phyloP scores from a whole-genome alignment of 1,140 invertebrate genomes.

The Pseudomyrmex sp. region DNA sequence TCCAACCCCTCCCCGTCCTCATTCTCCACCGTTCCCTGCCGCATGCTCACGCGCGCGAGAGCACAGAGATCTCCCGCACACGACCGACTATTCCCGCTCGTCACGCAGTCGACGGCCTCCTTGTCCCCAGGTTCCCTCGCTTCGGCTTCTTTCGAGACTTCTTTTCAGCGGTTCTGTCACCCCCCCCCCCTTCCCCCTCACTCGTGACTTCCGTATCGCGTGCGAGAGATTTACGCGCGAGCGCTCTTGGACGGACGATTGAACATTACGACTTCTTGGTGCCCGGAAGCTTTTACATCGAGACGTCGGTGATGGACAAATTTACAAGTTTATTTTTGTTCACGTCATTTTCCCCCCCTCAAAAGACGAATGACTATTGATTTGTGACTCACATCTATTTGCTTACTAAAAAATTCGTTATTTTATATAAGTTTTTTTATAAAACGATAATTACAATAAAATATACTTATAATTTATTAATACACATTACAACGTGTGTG shows the following conservation, averaged over 20 bases:
- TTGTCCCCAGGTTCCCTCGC: slow-evolving; percentile 19
- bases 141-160: slow-evolving; percentile 48
- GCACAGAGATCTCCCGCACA: slow-evolving; percentile 44
- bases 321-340: slow-evolving; percentile 20
- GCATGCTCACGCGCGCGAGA: slow-evolving; percentile 51
- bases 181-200: neutral
- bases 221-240: slow-evolving; percentile 54
- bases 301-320: slow-evolving; percentile 38
- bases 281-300: slow-evolving; percentile 52
- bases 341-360: neutral
- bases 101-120: slow-evolving; percentile 55
- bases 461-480: neutral
- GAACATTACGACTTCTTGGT: slow-evolving; percentile 56
- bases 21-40: slow-evolving; percentile 37
- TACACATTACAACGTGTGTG: neutral
- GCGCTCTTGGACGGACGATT: slow-evolving; percentile 49
- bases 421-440: neutral
- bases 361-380: neutral
- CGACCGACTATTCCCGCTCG: slow-evolving; percentile 60
- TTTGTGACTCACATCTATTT: neutral
- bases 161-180: slow-evolving; percentile 54
- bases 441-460: neutral
- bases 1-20: slow-evolving; percentile 9
- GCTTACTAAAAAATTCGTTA: neutral
- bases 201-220: slow-evolving; percentile 58